phyloP scores from a whole-genome alignment of 2,797 vertebrate genomes.

The Sebastes paucispinis region DNA sequence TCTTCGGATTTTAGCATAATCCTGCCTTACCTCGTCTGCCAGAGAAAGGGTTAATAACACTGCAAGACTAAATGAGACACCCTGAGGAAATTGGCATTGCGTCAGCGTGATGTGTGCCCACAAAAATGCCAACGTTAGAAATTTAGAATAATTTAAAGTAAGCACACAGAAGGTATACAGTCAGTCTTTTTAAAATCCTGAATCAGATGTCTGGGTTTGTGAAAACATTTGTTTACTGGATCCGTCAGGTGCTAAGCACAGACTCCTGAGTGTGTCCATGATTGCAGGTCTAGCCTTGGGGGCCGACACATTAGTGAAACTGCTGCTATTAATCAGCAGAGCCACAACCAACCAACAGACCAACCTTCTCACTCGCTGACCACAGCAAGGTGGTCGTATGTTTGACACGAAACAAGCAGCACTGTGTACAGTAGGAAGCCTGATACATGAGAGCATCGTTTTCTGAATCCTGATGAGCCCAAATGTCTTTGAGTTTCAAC shows the following conservation, averaged over 20 bases:
- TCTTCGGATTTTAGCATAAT: constrained; percentile 48
- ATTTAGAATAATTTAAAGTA: neutral
- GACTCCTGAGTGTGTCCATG: constrained; percentile 11
- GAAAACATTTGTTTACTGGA: constrained; percentile 21
- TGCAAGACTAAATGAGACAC: constrained; percentile 34
- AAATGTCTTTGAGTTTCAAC: constrained; percentile 21
- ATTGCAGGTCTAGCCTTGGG: constrained; percentile 24
- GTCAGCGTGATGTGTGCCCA: constrained; percentile 24
- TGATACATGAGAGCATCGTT: neutral
- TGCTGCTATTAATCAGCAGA: constrained; percentile 41
- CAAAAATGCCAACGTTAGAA: constrained; percentile 1
- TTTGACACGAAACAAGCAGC: constrained; percentile 23
- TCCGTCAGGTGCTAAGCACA: constrained; percentile 20
- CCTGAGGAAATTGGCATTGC: constrained; percentile 22
- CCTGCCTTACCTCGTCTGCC: constrained; percentile 22
- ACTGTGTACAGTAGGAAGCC: neutral
- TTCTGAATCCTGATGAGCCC: constrained; percentile 9
- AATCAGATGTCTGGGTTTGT: constrained; percentile 26
- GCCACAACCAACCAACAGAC: constrained; percentile 17
- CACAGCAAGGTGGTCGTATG: neutral
- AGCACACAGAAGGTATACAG: neutral
- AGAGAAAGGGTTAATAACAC: constrained; percentile 38
- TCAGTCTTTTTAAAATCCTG: neutral
- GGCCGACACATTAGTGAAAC: constrained; percentile 26
- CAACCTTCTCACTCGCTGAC: constrained; percentile 6